Evolutionary conservation across 2,888 invertebrate species (phyloP), one percentile per base, ranked within the genome.

Genomic region (Drosophila anomalata): DNA sequence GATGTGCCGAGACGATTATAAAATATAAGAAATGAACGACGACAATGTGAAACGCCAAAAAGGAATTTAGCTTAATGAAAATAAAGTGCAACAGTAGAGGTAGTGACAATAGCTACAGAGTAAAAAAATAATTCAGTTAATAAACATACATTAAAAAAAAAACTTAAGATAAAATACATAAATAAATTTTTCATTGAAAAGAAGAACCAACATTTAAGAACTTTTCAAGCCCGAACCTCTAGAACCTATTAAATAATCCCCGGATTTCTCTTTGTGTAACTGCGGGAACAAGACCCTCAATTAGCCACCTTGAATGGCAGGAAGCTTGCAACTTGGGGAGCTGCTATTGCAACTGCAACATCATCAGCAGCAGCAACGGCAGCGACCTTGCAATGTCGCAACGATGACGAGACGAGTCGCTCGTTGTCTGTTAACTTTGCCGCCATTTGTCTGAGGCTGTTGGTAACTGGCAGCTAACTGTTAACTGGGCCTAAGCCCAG

Each of bases 341-440:
- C 67, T 58, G 29, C 8, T 29, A 29, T 29, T 29, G 29, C 29
- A 29, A 29, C 29, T 29, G 67, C 77, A 66, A 46, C 68, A 52
- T 68, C 41, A 42, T 29, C 68, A 54, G 73, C n/a, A 33, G 4
- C 33, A 11, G 67, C 76, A 66, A 39, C 66, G 52, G 73, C 33
- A 46, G 76, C 87, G 82, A 83, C 87, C 82, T 83, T 83, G 82
- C 87, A 81, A 81, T 81, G 80, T 86, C 80, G 79, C 80, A 75
- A 67, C 46, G 72, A 62, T 47, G 42, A 54, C 60, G 73, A 59
- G 50, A 60, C 57, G 33, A 48, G 42, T 6, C 48, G 54, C 41
- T 59, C 44, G 56, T 47, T 50, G 69, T 76, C 85, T 75, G 73
- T 85, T 86, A 70, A 65, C 53, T 80, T 79, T 68, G 72, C 78